phyloP scores from a whole-genome alignment of 2,888 invertebrate species.

The Trileptium ribeirensis region DNA sequence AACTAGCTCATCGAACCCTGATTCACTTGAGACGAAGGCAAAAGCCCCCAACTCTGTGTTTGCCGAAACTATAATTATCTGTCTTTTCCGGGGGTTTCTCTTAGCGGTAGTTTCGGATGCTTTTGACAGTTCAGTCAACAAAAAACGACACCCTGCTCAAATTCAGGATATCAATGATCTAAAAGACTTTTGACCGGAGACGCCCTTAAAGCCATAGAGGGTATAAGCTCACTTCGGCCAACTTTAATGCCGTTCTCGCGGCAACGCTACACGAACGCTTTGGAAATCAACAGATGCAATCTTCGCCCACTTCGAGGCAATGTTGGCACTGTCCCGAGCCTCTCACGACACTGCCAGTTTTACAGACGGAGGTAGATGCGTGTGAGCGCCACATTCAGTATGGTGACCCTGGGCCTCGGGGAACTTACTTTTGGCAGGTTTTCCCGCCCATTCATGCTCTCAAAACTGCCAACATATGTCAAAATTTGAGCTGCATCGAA shows the following conservation, averaged over 20 bases:
- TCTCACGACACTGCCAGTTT: not conserved
- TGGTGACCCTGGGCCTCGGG: not conserved
- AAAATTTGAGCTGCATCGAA: not conserved
- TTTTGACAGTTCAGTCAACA: not conserved
- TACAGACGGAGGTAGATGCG: not conserved
- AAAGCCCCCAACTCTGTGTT: not conserved
- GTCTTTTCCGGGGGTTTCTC: not conserved
- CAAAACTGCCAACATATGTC: not conserved
- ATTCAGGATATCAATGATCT: too few species aligned
- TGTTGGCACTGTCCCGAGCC: not conserved
- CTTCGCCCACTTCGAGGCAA: not conserved
- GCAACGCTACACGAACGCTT: not conserved
- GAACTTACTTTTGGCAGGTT: not conserved
- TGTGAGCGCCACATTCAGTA: not conserved
- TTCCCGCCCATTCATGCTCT: not conserved
- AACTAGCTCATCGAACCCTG: too few species aligned
- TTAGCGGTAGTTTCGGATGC: not conserved
- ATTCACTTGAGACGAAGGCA: not conserved
- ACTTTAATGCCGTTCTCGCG: not conserved
- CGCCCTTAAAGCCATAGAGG: too few species aligned
- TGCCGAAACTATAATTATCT: not conserved
- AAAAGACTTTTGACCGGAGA: too few species aligned
- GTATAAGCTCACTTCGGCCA: not conserved
- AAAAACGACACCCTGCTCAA: too few species aligned
- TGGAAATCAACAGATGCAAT: not conserved